Evolutionary conservation across 2,797 vertebrate genomes (phyloP), one percentile per base, ranked within the genome.

Genomic region (Enoplosus armatus): DNA sequence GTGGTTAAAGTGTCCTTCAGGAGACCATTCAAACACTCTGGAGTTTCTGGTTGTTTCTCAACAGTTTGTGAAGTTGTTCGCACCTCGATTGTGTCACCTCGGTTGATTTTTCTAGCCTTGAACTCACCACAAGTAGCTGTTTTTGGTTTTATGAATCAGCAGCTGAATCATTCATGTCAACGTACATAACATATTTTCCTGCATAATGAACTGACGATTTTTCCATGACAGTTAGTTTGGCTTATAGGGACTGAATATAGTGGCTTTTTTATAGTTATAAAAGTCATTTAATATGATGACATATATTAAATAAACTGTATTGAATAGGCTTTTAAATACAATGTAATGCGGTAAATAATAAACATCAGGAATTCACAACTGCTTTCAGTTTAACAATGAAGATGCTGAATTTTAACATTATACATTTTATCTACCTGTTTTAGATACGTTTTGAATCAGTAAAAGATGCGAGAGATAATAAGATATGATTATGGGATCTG

Each of bases 1-100:
- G 77, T 92, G 84, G 87, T 93, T 93, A 91, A 84, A 88, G 77
- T 66, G 68, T 92, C 89, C 85, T 86, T 89, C 82, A 88, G 76
- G 66, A 85, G 77, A 70, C 76, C 80, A 43, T 75, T 88, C 50
- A 66, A 86, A 68, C 63, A 33, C 64, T 66, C 47, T 8, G 24
- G 41, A 82, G 65, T 67, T 77, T 58, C 5, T 3, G 26, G 60
- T 78, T 71, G 66, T 63, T 55, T 64, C 43, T 2, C 29, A 78
- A 59, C 50, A 74, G 39, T 78, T 74, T 66, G 83, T 41, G 31
- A 66, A 69, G 61, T 82, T 69, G 62, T 79, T 86, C 77, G 41
- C 80, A 85, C 87, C 78, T 89, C 69, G 1, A 1, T 50, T 79
- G 63, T 76, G 45, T 79, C 80, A 68, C 41, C 55, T 15, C 0